Base-by-base conservation (phyloP, 1,140 invertebrate genomes). In the Drosophila kikkawai region DNA sequence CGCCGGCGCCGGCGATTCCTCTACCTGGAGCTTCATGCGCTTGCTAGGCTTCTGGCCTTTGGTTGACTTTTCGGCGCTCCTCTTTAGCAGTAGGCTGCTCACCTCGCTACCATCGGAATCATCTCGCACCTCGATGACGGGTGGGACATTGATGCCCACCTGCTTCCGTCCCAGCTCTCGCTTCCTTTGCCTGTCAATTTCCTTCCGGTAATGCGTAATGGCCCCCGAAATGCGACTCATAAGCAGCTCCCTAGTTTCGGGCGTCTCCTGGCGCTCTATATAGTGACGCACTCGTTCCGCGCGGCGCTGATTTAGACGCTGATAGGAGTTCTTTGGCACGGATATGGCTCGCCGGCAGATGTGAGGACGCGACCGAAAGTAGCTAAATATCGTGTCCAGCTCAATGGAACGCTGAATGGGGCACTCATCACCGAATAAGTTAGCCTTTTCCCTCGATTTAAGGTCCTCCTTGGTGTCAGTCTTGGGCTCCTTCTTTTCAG, bases 301-400 rank as follows among this genome's bases (percentile, higher is more conserved):
- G 0, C 91, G 78, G 0, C 71, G 65, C 4, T 86, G 75, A 47
- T 92, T 92, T 0, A 80, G 19, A 0, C 80, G 71, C 22, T 75
- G 22, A 57, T 91, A 92, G 6, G 75, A 83, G 15, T 73, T 76
- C 7, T 66, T 77, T 4, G 91, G 91, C 12, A 92, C 56, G 8
- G 66, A 39, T 0, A 92, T 64, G 9, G 59, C 80, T 6, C 91
- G 82, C 1, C 88, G 75, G 36, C 88, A 91, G 4, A 73, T 7
- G 37, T 71, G 11, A 0, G 69, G 59, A 0, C 69, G 59, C 0
- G 76, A 67, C 4, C 66, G 67, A 19, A 73, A 90, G 44, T 82
- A 91, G 44, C 56, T 64, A 3, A 57, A 76, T 2, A 87, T 65
- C 0, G 76, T 67, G 12, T 82, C 74, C 39, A 79, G n/a, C 41